Evolutionary conservation across 2,797 vertebrate species (phyloP).

Genomic region (Malurus leucopterus): DNA sequence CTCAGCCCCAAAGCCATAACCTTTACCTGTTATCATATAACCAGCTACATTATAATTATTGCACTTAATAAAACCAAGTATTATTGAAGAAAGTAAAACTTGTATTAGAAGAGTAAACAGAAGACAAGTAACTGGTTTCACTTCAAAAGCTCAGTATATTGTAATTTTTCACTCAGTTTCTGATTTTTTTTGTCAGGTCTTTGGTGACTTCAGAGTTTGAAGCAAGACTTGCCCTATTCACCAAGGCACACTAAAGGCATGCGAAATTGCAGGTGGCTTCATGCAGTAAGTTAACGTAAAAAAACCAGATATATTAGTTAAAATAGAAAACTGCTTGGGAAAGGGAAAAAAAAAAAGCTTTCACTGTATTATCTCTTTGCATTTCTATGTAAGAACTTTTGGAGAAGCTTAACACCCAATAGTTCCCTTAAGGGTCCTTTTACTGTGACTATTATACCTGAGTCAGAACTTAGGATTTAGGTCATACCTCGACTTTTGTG

Average conservation of each 20-base stretch:
- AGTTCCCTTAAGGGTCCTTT: background rate
- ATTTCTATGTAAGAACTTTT: background rate
- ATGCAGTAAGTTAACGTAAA: background rate
- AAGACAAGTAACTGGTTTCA: background rate
- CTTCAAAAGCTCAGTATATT: background rate
- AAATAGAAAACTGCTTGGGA: background rate
- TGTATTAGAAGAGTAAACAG: background rate
- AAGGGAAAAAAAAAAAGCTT: background rate
- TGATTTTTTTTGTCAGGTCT: background rate
- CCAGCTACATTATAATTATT: background rate
- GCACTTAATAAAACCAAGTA: background rate
- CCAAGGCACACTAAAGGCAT: background rate
- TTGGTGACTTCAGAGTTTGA: background rate
- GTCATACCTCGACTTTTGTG: background rate
- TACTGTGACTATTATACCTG: background rate
- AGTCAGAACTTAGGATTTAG: background rate
- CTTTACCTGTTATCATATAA: background rate
- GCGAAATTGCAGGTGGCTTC: background rate
- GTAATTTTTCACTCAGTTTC: background rate
- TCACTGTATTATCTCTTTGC: background rate
- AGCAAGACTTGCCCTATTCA: background rate
- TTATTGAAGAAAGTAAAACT: slow-evolving; percentile 7
- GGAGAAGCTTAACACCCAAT: background rate
- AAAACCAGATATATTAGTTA: background rate
- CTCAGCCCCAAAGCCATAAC: background rate